Evolutionary conservation across 2,888 invertebrate genomes (phyloP).

Genomic region (Myopa tessellatipennis): DNA sequence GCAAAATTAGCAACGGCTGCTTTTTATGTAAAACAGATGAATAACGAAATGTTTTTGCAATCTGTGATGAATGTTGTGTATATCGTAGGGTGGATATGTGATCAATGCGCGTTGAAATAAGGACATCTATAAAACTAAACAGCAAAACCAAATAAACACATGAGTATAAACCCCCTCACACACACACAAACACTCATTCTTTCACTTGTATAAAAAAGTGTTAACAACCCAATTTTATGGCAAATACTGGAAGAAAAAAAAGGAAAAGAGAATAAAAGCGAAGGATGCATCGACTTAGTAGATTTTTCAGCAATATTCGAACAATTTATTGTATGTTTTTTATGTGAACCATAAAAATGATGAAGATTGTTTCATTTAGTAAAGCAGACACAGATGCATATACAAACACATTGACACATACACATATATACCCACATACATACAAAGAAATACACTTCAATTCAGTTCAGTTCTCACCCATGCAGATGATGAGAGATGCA

Average conservation of each 20-base stretch:
- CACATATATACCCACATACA: not conserved
- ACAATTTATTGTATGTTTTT: slow-evolving; percentile 50
- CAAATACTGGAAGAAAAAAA: slow-evolving; percentile 15
- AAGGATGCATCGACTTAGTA: slow-evolving; percentile 42
- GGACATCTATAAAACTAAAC: slow-evolving; percentile 52
- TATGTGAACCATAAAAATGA: slow-evolving; percentile 48
- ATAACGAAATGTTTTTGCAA: not conserved
- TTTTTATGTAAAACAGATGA: too few relatives aligned
- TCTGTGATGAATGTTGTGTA: not conserved
- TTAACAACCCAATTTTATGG: slow-evolving; percentile 33
- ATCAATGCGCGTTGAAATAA: slow-evolving; percentile 53
- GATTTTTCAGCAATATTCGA: slow-evolving; percentile 50
- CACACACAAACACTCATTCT: slow-evolving; percentile 8
- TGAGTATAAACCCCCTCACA: not conserved
- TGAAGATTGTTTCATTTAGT: slow-evolving; percentile 45
- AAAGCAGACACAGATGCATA: slow-evolving; percentile 33
- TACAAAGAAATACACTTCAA: not conserved
- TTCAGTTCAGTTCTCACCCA: not conserved
- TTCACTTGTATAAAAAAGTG: slow-evolving; percentile 30
- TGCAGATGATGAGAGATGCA: not conserved
- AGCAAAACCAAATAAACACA: slow-evolving; percentile 4
- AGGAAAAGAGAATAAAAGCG: slow-evolving; percentile 18
- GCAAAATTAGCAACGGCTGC: too few relatives aligned
- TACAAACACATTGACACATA: not conserved
- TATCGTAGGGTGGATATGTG: slow-evolving; percentile 34